Evolutionary conservation across 2,888 invertebrate species (phyloP), one percentile per base, ranked within the genome.

Genomic region (Celastrina argiolus): DNA sequence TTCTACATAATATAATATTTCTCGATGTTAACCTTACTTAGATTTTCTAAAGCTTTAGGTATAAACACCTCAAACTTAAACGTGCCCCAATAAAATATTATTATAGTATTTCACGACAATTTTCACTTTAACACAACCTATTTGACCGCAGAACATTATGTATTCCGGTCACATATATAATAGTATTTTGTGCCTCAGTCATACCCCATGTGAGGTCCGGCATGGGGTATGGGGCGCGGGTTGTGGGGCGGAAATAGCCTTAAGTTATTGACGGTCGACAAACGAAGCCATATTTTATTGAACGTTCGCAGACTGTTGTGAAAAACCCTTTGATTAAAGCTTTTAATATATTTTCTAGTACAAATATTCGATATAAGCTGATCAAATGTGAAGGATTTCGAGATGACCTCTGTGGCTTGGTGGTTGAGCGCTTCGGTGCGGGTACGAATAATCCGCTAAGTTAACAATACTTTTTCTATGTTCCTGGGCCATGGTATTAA

Each of bases 251-350:
- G 31, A 58, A 31, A 58, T 58, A 58, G 58, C 58, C 31, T 58
- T 31, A 58, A 28, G 58, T 58, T 58, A 58, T 58, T 58, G 58
- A 58, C 58, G 16, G 28, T 31, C 18, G 28, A 31, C 58, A 58
- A 58, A 58, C 58, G 58, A 31, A 58, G 58, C 58, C 58, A 58
- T 28, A 56, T 58, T 58, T 58, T 58, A 58, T 31, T 58, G 58
- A 58, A n/a, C 16, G 22, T 51, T 51, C 12, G 51, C 22, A 22
- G 22, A 51, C 51, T 26, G 12, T 51, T 26, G 51, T 51, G 22
- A 22, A 51, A 51, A 51, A 51, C 51, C 22, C 22, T 45, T 45
- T 51, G 22, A 51, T 5, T 12, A 12, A 22, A 28, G 28, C 28
- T 2, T 28, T 28, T 28, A n/a, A n/a, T n/a, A n/a, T n/a, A n/a